Evolutionary conservation across 2,113 vertebrate genomes (phyloP), one percentile per base, ranked within the genome.

Genomic region (Taurulus bubalis): DNA sequence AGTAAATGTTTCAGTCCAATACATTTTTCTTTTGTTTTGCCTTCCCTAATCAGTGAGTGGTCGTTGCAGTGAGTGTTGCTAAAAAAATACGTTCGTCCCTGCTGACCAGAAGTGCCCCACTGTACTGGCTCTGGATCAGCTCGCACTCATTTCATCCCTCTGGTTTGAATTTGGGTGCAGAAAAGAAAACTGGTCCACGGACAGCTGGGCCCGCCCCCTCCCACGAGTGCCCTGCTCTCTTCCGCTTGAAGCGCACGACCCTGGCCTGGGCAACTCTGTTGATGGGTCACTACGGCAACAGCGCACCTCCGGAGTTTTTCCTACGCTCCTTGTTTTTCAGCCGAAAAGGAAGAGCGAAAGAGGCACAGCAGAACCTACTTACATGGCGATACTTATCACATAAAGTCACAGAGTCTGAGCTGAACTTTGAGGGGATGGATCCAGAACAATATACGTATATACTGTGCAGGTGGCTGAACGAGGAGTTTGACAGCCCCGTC

Each of bases 401-500:
- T 11, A 12, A 65, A 34, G 34, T 34, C 34, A 6, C 34, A 34
- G 2, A 24, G 4, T 66, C 18, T 34, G 9, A 59, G 51, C 34
- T 62, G 9, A 24, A 51, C 1, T 47, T 47, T 3, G 40, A 58
- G 67, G 26, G 20, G 30, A 38, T 4, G 30, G 30, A 32, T 32
- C 30, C 30, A 32, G 30, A 32, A 32, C 30, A 5, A 86, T 99
- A 97, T 95, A 32, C 97, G 10, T 94, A 93, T 51, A 95, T 97
- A 58, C 80, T 99, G 74, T 97, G 96, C 87, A 92, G 92, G 83
- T 99, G 98, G 98, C 92, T 99, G 65, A 99, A 99, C 87, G 82
- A 87, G 12, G 96, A 98, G 71, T n/a, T n/a, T n/a, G n/a, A n/a
- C n/a, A n/a, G n/a, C 85, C 99, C 76, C 94, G 90, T 64, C 89